A percentile compares a stretch with the other conserved stretches of the same genome.
Evolutionary conservation across 2,113 vertebrate genomes (phyloP).

Genomic region (Sigmodon hispidus): DNA sequence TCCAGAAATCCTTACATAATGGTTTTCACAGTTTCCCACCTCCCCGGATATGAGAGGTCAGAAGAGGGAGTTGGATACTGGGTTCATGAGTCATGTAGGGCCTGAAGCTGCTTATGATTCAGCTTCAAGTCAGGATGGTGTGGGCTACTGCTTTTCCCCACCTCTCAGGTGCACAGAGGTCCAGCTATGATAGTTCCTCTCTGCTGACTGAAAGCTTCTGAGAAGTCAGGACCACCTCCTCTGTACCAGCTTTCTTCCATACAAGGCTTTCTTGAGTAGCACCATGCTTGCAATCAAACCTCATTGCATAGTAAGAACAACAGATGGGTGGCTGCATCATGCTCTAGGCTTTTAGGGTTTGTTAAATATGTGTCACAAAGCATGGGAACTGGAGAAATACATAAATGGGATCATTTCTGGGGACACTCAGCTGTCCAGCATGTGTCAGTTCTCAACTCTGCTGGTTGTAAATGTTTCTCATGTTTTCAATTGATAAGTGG

Average conservation of each 20-base stretch:
- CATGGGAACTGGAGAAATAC: rapidly evolving
- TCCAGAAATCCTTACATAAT: not conserved
- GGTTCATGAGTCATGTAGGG: rapidly evolving
- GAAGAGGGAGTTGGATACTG: rapidly evolving
- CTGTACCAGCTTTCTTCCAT: not conserved
- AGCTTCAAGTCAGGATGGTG: rapidly evolving
- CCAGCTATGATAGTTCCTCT: rapidly evolving
- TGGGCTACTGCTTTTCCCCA: rapidly evolving
- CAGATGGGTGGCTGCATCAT: rapidly evolving
- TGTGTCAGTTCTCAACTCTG: not conserved
- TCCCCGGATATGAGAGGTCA: rapidly evolving
- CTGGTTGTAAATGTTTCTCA: not conserved
- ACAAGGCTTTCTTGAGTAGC: rapidly evolving
- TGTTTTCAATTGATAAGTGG: not conserved
- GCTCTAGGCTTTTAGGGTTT: not conserved
- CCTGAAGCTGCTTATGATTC: not conserved
- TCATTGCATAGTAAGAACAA: too few species aligned
- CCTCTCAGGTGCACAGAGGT: not conserved
- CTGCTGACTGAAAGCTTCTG: rapidly evolving
- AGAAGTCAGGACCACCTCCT: too few species aligned
- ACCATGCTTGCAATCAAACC: not conserved
- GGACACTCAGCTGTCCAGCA: not conserved
- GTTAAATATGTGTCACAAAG: not conserved
- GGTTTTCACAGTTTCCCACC: not conserved
- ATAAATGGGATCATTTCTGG: not conserved